Conservation (phyloP, 2,888 invertebrate species). For the Alviniconcha strummeri region DNA sequence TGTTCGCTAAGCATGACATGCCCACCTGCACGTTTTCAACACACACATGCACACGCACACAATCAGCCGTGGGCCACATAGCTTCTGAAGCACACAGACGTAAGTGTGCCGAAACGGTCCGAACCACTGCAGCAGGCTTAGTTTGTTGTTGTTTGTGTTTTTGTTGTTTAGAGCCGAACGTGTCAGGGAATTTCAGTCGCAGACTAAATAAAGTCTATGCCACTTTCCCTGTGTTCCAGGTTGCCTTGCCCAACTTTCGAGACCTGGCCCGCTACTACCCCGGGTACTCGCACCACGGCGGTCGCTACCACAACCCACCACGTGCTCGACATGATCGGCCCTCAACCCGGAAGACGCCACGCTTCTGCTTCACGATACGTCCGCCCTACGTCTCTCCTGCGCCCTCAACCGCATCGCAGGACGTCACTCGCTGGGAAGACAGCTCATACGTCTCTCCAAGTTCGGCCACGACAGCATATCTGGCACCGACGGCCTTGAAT, state of each 20-base stretch:
- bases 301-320: slow-evolving; percentile 60
- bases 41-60: too few species aligned
- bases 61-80: too few species aligned
- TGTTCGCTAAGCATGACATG: too few species aligned
- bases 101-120: too few species aligned
- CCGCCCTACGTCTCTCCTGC: slow-evolving; percentile 67
- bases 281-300: slow-evolving; percentile 67
- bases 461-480: slow-evolving; percentile 66
- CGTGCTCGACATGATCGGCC: slow-evolving; percentile 56
- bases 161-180: too few species aligned
- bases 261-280: slow-evolving; percentile 63
- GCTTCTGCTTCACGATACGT: slow-evolving; percentile 66
- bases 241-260: slow-evolving; percentile 63
- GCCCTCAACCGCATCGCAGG: slow-evolving; percentile 67
- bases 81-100: too few species aligned
- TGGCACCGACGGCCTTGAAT: slow-evolving; percentile 62
- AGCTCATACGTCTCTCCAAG: slow-evolving; percentile 62
- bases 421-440: slow-evolving; percentile 64
- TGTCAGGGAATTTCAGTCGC: too few species aligned
- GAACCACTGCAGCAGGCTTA: too few species aligned
- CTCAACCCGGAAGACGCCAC: slow-evolving; percentile 42
- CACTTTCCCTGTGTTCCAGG: slow-evolving; percentile 47
- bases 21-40: too few species aligned
- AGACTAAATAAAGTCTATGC: too few species aligned
- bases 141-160: too few species aligned